Base-by-base conservation (phyloP, 2,888 invertebrate genomes). In the Epistrophe eligans region DNA sequence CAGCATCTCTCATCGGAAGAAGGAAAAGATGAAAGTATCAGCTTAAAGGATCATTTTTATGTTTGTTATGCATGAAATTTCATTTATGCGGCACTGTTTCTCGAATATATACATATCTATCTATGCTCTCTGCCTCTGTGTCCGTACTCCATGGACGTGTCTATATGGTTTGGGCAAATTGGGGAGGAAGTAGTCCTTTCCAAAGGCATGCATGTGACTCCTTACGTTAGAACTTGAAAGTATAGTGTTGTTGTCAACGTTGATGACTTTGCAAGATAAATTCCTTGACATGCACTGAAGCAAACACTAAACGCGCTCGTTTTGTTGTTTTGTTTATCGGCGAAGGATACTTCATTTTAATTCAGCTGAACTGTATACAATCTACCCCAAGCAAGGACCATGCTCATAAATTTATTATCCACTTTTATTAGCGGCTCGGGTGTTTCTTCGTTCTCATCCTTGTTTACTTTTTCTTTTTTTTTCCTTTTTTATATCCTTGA, bases 11-110 rank as follows among this genome's bases (percentile, higher is more conserved):
- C 71, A 79, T 84, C 74, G 79, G 43, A 48, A 57, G 43, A 48
- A 57, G 62, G 57, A 79, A 76, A 64, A 84, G 73, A 76, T 76
- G 79, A 79, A 84, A 79, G 84, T 84, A 84, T 84, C 79, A 79
- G 40, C 84, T 84, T 79, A 84, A 84, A 72, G 76, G 80, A 84
- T 84, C 80, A 80, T 80, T 67, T 77, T 84, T 80, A 77, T 80
- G 84, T 72, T 84, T 77, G 67, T 80, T 80, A 77, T 84, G 80
- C 77, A 84, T 84, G 77, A 77, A 84, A 84, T 84, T 84, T 84
- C 79, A 79, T 84, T 84, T 84, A 79, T 73, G 67, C 77, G 60
- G 72, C 79, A 32, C 66, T 45, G 62, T 84, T 55, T 55, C 55
- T 74, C 71, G 45, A 73, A 15, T 60, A 24, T 32, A 32, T 5